phyloP scores from a whole-genome alignment of 2,797 vertebrate genomes.

The Botia almorhae region DNA sequence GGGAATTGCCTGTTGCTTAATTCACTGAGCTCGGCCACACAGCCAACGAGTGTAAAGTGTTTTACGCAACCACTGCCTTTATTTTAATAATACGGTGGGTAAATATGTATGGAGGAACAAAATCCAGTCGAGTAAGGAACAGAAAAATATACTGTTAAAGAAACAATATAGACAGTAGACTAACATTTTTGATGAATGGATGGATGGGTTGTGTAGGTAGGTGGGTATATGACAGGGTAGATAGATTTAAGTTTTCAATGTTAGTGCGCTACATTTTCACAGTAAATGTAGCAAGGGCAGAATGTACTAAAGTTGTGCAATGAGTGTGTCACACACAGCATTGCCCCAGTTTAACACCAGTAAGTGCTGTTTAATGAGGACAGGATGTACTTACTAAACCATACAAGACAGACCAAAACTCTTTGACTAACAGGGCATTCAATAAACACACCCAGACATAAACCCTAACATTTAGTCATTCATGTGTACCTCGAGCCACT shows the following conservation, averaged over 20 bases:
- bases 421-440: constrained; percentile 3
- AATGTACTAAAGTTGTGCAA: background rate
- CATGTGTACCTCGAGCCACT: too few relatives aligned
- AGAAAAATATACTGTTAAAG: too few relatives aligned
- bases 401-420: constrained; percentile 10
- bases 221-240: too few relatives aligned
- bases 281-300: background rate
- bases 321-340: background rate
- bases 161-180: too few relatives aligned
- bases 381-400: constrained; percentile 15
- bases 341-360: background rate
- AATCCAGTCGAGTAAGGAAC: background rate
- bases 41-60: background rate
- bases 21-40: background rate
- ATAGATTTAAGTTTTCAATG: too few relatives aligned
- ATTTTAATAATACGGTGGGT: background rate
- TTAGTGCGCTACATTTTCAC: too few relatives aligned
- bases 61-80: constrained; percentile 19
- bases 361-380: constrained; percentile 2
- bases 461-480: constrained; percentile 2
- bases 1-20: constrained; percentile 34
- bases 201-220: too few relatives aligned
- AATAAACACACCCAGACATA: constrained; percentile 2
- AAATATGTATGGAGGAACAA: background rate
- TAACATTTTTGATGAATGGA: too few relatives aligned